These are phyloP conservation scores for Priocnemis perturbator DNA, from an alignment of 2,888 invertebrate species.

Conservation along the genomic window DNA sequence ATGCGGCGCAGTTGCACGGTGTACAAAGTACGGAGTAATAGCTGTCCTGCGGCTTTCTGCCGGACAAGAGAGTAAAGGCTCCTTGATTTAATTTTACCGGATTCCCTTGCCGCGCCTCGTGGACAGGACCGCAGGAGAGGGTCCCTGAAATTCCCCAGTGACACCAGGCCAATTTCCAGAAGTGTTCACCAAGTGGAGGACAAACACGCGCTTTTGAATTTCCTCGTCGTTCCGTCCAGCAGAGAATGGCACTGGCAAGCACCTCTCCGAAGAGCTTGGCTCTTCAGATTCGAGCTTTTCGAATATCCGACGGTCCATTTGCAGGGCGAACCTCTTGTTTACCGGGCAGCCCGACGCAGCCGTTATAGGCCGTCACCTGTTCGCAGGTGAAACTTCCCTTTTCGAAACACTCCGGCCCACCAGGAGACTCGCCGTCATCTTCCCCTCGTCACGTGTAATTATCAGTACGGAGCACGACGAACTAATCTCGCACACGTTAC, in stretches of 20 bases:
- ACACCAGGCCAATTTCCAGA: constrained; percentile 61
- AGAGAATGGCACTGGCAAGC: constrained; percentile 2
- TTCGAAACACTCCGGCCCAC: no score
- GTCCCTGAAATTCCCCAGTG: constrained; percentile 56
- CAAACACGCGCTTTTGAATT: constrained; percentile 66
- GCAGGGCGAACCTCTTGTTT: constrained; percentile 29
- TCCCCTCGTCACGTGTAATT: constrained; percentile 23
- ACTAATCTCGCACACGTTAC: background rate
- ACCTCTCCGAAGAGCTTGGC: constrained; percentile 41
- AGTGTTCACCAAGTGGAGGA: constrained; percentile 60
- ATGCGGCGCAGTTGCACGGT: background rate
- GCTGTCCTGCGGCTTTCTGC: constrained; percentile 36
- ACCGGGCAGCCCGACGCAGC: no score
- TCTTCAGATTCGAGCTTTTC: constrained; percentile 52
- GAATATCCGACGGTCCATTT: constrained; percentile 44
- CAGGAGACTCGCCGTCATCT: no score
- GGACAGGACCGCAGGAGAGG: constrained; percentile 36
- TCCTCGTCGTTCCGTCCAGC: constrained; percentile 42
- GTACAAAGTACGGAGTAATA: constrained; percentile 28
- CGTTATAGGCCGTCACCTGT: constrained; percentile 10
- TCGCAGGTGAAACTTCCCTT: constrained; percentile 30
- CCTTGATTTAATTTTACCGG: constrained; percentile 50
- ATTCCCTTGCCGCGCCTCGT: constrained; percentile 34
- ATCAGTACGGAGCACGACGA: constrained; percentile 26
- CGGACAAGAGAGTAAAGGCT: constrained; percentile 29